Evolutionary conservation across 1,140 invertebrate species (phyloP).

Genomic region (Apis laboriosa): DNA sequence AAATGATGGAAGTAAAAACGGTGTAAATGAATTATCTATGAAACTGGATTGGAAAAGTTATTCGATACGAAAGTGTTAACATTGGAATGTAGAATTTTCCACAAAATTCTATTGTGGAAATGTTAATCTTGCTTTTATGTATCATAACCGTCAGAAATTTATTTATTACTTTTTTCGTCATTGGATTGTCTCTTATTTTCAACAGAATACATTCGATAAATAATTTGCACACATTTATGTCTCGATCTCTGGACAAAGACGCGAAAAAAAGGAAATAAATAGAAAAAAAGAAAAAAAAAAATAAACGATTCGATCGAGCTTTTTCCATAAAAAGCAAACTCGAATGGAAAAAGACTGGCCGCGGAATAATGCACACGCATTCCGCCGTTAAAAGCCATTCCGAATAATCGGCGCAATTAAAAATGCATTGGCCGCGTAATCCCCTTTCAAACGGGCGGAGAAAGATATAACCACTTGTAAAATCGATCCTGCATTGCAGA

Average conservation of each 20-base stretch:
- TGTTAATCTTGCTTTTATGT: too few species aligned
- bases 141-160: too few species aligned
- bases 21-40: not conserved
- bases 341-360: not conserved
- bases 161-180: too few species aligned
- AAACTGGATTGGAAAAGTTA: not conserved
- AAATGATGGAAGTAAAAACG: not conserved
- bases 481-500: constrained; percentile 19
- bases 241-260: not conserved
- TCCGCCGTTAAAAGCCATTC: constrained; percentile 11
- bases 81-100: not conserved
- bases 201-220: too few species aligned
- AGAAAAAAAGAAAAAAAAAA: too few species aligned
- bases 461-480: constrained; percentile 15
- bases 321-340: not conserved
- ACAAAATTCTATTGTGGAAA: too few species aligned
- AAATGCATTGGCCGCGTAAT: constrained; percentile 38
- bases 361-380: constrained; percentile 13
- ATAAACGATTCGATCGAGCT: too few species aligned
- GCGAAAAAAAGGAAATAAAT: not conserved
- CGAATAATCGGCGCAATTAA: constrained; percentile 27
- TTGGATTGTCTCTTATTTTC: too few species aligned
- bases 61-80: too few species aligned
- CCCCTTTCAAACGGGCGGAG: not conserved
- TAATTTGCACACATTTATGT: too few species aligned